Evolutionary conservation across 2,797 vertebrate genomes (phyloP).

Genomic region (Sebastes vulpes): DNA sequence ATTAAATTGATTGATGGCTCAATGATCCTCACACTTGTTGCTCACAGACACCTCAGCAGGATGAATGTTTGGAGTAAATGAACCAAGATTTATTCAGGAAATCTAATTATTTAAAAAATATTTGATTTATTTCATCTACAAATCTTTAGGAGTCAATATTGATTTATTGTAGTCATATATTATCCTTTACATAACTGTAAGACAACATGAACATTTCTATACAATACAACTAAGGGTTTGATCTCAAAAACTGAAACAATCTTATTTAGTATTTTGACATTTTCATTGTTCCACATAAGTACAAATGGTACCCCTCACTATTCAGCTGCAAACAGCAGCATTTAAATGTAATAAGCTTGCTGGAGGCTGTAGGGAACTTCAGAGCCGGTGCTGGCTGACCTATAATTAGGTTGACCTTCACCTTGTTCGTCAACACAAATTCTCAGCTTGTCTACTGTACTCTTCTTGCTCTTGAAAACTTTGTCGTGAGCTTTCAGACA

Average conservation of each 20-base stretch:
- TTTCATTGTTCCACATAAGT: constrained; percentile 17
- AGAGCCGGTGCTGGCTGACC: background rate
- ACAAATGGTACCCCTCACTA: background rate
- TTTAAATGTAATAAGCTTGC: constrained; percentile 15
- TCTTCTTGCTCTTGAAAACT: constrained; percentile 13
- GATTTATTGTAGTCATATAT: no score
- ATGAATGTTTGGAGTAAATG: no score
- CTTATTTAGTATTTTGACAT: constrained; percentile 1
- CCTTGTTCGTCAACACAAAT: constrained; percentile 9
- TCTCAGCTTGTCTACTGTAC: constrained; percentile 12
- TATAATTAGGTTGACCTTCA: constrained; percentile 53
- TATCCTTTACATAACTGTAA: no score
- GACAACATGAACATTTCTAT: background rate
- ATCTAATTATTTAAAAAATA: no score
- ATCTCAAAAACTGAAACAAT: background rate
- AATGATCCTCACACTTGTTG: no score
- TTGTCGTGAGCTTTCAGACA: background rate
- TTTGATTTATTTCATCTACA: no score
- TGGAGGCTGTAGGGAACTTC: background rate
- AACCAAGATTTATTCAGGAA: no score
- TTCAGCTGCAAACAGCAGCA: constrained; percentile 7
- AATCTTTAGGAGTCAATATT: no score
- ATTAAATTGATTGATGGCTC: no score
- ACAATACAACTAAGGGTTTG: background rate
- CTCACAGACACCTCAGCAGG: no score